Evolutionary conservation across 2,888 invertebrate species (phyloP).

Genomic region (Drosophila antonietae): DNA sequence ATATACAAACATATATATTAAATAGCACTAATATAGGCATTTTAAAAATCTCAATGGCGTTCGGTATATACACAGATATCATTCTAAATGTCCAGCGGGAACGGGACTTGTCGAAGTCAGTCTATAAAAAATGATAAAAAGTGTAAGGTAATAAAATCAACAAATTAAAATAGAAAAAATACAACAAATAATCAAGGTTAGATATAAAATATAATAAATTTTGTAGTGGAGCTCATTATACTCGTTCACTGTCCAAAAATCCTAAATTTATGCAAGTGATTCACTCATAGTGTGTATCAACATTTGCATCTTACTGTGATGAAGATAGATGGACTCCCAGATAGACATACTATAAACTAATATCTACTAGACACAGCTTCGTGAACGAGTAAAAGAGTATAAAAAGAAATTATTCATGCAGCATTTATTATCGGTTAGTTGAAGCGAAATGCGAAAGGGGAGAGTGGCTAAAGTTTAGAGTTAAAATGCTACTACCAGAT

Average conservation of each 20-base stretch:
- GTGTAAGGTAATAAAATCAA: slow-evolving; percentile 38
- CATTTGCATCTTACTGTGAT: background rate
- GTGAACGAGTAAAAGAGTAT: slow-evolving; percentile 16
- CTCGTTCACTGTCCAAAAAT: background rate
- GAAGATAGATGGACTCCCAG: background rate
- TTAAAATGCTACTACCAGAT: slow-evolving; percentile 28
- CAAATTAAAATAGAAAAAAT: slow-evolving; percentile 31
- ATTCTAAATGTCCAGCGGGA: slow-evolving; percentile 80
- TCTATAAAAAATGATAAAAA: slow-evolving; percentile 71
- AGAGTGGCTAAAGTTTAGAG: background rate
- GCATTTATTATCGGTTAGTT: slow-evolving; percentile 34
- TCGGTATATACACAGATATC: slow-evolving; percentile 37
- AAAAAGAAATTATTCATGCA: slow-evolving; percentile 38
- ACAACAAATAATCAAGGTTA: slow-evolving; percentile 12
- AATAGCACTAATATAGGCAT: slow-evolving; percentile 15
- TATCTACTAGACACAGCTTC: background rate
- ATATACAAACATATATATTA: slow-evolving; percentile 10
- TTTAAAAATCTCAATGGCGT: slow-evolving; percentile 55
- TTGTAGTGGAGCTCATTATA: background rate
- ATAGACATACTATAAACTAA: background rate
- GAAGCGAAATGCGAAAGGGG: slow-evolving; percentile 10
- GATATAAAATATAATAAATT: slow-evolving; percentile 1
- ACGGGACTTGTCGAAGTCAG: slow-evolving; percentile 83
- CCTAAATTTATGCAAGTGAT: no score
- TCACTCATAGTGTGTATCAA: background rate